Percentiles rank a stretch among this genome's conserved stretches.
Conservation (phyloP, 2,888 invertebrate genomes). For the Teleogryllus oceanicus region DNA sequence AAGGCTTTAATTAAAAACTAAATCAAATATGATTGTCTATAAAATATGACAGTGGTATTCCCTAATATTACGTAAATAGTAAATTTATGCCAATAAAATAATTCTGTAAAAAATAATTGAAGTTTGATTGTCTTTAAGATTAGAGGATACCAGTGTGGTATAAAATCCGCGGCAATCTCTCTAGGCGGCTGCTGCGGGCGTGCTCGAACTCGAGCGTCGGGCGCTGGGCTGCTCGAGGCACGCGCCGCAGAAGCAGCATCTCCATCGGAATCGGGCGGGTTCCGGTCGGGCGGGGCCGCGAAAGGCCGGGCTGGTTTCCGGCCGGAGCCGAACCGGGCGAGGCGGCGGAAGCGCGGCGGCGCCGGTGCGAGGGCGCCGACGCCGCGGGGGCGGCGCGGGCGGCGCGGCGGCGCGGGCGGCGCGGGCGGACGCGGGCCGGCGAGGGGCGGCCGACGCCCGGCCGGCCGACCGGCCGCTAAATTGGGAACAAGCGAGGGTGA, state of each 20-base stretch:
- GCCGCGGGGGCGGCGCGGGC: neutral
- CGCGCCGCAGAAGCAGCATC: no score
- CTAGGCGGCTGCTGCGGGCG: no score
- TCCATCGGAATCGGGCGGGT: neutral
- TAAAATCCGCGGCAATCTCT: no score
- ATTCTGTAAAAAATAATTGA: no score
- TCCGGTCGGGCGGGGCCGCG: neutral
- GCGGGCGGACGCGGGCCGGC: neutral
- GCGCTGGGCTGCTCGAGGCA: no score
- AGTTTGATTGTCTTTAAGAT: no score
- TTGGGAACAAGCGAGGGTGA: constrained; percentile 18
- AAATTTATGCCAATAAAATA: no score
- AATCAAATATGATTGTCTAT: no score
- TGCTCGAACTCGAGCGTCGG: no score
- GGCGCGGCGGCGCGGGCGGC: neutral
- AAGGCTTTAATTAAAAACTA: neutral
- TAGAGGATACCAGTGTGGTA: no score
- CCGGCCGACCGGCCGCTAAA: neutral
- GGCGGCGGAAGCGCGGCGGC: neutral
- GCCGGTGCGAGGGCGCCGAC: neutral
- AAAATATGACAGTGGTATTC: no score
- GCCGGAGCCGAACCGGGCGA: neutral
- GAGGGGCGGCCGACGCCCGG: neutral
- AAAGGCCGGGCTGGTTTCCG: neutral
- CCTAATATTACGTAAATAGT: no score